Conservation (phyloP, 1,140 invertebrate genomes). For the Drosophila erecta region DNA sequence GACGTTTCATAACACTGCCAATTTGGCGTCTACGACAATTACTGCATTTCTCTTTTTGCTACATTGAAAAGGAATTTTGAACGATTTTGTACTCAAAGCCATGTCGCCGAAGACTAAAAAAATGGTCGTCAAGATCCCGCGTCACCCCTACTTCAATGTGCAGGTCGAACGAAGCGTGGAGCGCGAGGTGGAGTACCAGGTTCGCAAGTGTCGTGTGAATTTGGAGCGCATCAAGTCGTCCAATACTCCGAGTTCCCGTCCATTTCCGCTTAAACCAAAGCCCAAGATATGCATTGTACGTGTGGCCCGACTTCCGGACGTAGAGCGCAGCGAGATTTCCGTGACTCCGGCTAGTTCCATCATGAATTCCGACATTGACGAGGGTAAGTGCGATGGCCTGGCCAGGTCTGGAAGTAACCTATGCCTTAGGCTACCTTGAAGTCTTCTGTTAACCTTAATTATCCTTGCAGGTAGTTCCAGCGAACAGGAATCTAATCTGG, state of each 20-base stretch:
- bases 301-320: constrained; percentile 59
- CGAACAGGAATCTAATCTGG: too few relatives aligned
- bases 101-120: constrained; percentile 64
- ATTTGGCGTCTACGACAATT: constrained; percentile 19
- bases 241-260: neutral
- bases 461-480: constrained; percentile 3
- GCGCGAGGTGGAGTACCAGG: constrained; percentile 13
- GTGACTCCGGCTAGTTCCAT: constrained; percentile 68
- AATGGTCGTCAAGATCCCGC: constrained; percentile 59
- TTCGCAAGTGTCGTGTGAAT: constrained; percentile 68
- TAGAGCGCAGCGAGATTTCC: constrained; percentile 63
- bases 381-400: constrained; percentile 22
- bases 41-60: neutral
- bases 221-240: constrained; percentile 54
- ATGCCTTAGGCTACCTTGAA: too few relatives aligned
- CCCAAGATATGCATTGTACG: constrained; percentile 64
- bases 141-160: constrained; percentile 55
- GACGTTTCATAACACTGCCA: constrained; percentile 9
- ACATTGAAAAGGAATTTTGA: neutral
- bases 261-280: constrained; percentile 41
- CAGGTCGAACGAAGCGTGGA: constrained; percentile 14
- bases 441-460: neutral
- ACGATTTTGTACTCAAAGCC: neutral
- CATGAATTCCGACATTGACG: constrained; percentile 63
- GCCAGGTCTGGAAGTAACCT: neutral